phyloP scores from a whole-genome alignment of 2,797 vertebrate genomes.

The Microtus californicus region DNA sequence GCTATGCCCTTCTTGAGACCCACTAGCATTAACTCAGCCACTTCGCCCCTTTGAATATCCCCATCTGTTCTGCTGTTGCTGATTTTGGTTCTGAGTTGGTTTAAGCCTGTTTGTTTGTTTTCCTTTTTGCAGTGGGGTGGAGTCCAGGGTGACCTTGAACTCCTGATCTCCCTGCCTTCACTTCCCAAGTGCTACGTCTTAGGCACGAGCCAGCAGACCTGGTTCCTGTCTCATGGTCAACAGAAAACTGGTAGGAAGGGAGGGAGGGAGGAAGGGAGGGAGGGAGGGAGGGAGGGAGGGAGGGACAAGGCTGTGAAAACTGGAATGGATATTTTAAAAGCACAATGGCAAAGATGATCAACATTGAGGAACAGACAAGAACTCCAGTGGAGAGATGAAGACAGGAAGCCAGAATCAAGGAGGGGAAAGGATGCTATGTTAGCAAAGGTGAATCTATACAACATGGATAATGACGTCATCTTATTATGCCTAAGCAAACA shows the following conservation, averaged over 20 bases:
- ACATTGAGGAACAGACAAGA: neutral
- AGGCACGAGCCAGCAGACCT: neutral
- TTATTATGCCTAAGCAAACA: neutral
- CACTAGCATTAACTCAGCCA: neutral
- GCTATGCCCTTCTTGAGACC: neutral
- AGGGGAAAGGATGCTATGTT: neutral
- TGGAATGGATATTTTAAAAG: neutral
- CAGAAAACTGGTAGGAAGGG: neutral
- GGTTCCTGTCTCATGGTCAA: neutral
- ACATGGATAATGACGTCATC: neutral
- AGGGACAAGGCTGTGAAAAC: neutral
- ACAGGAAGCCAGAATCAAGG: neutral
- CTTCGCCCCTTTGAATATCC: neutral
- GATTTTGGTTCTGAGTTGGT: neutral
- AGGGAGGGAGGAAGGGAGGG: fast-evolving
- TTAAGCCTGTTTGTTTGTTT: neutral
- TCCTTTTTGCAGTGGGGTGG: neutral
- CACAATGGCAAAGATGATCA: neutral
- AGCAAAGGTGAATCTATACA: neutral
- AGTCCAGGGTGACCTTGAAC: neutral
- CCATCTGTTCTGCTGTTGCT: neutral
- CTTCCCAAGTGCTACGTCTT: neutral
- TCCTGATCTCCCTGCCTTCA: neutral
- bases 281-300: fast-evolving
- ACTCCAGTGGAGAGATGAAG: neutral